Evolutionary conservation across 2,797 vertebrate genomes (phyloP), one percentile per base, ranked within the genome.

Genomic region (Etheostoma perlongum): DNA sequence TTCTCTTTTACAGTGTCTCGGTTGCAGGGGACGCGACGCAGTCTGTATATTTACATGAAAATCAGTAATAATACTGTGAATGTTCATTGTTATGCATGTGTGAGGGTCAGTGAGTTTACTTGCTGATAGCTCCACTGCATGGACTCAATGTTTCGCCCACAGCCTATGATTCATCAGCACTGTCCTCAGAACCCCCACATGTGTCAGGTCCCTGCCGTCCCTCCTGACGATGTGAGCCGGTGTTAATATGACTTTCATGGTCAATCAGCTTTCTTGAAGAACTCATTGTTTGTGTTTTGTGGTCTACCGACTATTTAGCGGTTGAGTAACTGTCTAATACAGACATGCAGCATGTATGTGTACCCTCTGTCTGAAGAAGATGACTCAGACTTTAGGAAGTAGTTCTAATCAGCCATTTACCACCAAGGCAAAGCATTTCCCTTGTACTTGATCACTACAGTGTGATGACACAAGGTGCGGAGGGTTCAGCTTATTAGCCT

Each of bases 251-350:
- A 44, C 67, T 59, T 73, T 76, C 27, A 51, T 19, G 23, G 52
- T 67, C 59, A 36, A 66, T 49, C 9, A 3, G 23, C 49, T 58
- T 40, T 19, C 40, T 65, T 74, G 33, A 72, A 42, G 30, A 76
- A 61, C 36, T 77, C 70, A 46, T 62, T 74, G 53, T 80, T 83
- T 68, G 42, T 57, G 53, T 81, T 81, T 77, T 0, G 33, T 76
- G 60, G 75, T 79, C 75, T 79, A 90, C 76, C 76, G 79, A 60
- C 71, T 75, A 16, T 58, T 76, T 81, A 68, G 55, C n/a, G 16
- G 30, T 6, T 90, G 88, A 94, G 80, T 93, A 89, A 93, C 54
- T 71, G 76, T 72, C 83, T 83, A 88, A 88, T 85, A 78, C 79
- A 68, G 72, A 67, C 23, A 27, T 77, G 23, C 52, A 64, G 55